Base-by-base conservation (phyloP, 2,797 vertebrate genomes). In the Leptodon cayanensis region DNA sequence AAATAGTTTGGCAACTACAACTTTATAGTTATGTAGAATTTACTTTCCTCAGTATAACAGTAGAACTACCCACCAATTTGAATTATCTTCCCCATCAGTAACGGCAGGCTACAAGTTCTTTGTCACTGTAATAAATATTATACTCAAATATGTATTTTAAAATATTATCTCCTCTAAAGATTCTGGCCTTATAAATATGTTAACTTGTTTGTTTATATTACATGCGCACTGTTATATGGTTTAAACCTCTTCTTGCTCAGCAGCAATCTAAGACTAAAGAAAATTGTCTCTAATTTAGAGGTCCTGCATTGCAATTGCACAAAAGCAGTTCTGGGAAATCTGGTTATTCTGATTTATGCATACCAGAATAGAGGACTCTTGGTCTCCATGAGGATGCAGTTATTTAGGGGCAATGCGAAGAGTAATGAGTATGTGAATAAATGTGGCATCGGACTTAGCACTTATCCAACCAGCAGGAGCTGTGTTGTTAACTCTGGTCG, bases 1-100 rank as follows among this genome's bases (percentile, higher is more conserved):
- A 87, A 86, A 73, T 63, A 91, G 46, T 81, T 89, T 54, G 24
- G 52, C 65, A 74, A 61, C 57, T 81, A 42, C 28, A 92, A 87
- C 46, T 87, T 85, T 28, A 47, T 63, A 59, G 73, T 39, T 59
- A 21, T 1, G 6, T 31, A 50, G 57, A 54, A 57, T 69, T 87
- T 57, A 15, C 44, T 89, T 78, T 84, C 26, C 10, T 44, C 5
- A 6, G 19, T 63, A 31, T 69, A 91, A 40, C 1, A 49, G 40
- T 17, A 62, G 59, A 91, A 29, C 7, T 57, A 6, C 10, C 9
- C 8, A 8, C 54, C 40, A 28, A 5, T 73, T 63, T 80, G 57
- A 78, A n/a, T 83, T 29, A 33, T 9, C 10, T 89, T 62, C n/a
- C 37, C 50, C 28, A 74, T 39, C 67, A 66, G 24, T 46, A 80